Conservation (phyloP, 2,797 vertebrate species). For the Bufotes viridis region DNA sequence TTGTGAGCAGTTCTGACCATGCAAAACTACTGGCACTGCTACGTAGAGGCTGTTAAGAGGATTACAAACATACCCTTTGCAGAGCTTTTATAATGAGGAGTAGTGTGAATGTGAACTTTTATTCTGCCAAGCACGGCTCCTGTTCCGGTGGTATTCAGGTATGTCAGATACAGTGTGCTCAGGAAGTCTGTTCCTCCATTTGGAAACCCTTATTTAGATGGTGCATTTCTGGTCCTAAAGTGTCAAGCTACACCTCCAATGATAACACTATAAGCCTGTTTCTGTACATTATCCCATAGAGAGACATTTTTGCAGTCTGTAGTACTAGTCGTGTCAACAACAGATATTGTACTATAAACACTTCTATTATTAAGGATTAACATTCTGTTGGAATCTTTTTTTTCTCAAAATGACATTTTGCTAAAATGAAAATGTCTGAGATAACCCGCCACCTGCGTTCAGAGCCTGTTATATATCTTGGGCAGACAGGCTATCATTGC, state of each 20-base stretch:
- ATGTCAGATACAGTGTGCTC: too few relatives aligned
- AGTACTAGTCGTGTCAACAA: background rate
- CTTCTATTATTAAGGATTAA: constrained; percentile 20
- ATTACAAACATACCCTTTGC: too few relatives aligned
- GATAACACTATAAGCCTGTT: background rate
- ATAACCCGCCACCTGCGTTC: background rate
- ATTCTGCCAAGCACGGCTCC: too few relatives aligned
- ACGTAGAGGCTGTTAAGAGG: too few relatives aligned
- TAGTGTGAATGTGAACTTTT: too few relatives aligned
- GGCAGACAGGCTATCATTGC: background rate
- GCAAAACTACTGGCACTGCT: too few relatives aligned
- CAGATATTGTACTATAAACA: constrained; percentile 3
- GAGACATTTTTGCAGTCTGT: background rate
- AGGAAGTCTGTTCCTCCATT: too few relatives aligned
- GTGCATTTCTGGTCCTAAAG: background rate
- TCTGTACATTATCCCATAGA: background rate
- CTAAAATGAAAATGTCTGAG: constrained; percentile 7
- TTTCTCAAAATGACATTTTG: constrained; percentile 22
- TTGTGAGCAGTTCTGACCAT: too few relatives aligned
- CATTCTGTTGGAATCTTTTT: constrained; percentile 21
- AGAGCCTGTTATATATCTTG: constrained; percentile 12
- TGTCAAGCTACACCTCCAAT: background rate
- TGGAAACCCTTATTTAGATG: background rate
- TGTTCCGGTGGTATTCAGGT: too few relatives aligned
- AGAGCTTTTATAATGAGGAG: too few relatives aligned